Conservation (phyloP, 2,797 vertebrate genomes). For the Myiotriccus ornatus region DNA sequence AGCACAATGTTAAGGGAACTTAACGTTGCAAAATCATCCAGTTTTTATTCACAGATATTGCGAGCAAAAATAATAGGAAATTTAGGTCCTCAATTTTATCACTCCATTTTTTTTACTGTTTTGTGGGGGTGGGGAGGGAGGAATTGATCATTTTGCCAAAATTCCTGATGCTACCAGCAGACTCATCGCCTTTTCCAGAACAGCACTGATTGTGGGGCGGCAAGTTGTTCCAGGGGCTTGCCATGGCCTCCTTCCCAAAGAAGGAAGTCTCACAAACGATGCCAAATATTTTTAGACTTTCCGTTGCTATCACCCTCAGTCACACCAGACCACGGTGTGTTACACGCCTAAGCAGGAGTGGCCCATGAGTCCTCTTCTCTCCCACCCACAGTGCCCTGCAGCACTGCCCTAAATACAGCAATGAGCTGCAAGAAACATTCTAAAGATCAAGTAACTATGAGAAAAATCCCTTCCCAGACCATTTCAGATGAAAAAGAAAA, state of each 20-base stretch:
- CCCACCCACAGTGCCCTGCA: fast-evolving
- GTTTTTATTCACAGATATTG: not conserved
- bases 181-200: fast-evolving
- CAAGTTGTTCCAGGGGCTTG: not conserved
- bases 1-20: not conserved
- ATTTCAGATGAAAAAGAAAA: not conserved
- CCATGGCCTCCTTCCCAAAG: not conserved
- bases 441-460: not conserved
- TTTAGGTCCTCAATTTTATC: not conserved
- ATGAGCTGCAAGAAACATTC: not conserved
- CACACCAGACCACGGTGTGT: fast-evolving
- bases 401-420: not conserved
- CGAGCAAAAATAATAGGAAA: not conserved
- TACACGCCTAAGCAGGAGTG: not conserved
- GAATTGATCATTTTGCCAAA: fast-evolving
- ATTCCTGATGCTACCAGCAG: not conserved
- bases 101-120: not conserved
- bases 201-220: fast-evolving
- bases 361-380: not conserved
- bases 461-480: not conserved
- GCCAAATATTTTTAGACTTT: not conserved
- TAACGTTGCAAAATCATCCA: fast-evolving
- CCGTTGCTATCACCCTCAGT: not conserved
- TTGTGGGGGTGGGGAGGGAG: fast-evolving
- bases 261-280: not conserved